phyloP scores from a whole-genome alignment of 2,888 invertebrate species.

The Aproaerema taeniolella region DNA sequence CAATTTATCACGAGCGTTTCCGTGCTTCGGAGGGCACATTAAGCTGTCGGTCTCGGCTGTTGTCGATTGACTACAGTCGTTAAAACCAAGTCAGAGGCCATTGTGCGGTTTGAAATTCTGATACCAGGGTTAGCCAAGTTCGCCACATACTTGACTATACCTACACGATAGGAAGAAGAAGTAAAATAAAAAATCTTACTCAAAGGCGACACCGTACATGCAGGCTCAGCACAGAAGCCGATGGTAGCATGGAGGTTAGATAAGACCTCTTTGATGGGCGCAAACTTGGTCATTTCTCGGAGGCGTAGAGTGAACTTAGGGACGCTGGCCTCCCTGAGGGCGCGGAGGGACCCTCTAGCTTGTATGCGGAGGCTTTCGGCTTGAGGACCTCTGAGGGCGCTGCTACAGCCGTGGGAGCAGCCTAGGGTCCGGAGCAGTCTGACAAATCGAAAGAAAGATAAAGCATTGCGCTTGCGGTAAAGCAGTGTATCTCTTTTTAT shows the following conservation, averaged over 20 bases:
- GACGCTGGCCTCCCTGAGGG: slow-evolving; percentile 81
- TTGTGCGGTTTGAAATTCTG: too few species aligned
- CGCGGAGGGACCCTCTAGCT: slow-evolving; percentile 81
- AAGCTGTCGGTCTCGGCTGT: too few species aligned
- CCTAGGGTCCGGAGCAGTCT: slow-evolving; percentile 93
- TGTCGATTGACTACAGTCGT: too few species aligned
- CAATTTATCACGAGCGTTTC: too few species aligned
- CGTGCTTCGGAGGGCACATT: too few species aligned
- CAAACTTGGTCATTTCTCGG: slow-evolving; percentile 85
- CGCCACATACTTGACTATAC: too few species aligned
- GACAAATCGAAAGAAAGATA: slow-evolving; percentile 12
- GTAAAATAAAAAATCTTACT: slow-evolving; percentile 80
- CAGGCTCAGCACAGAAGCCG: slow-evolving; percentile 96
- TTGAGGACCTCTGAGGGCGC: slow-evolving; percentile 90
- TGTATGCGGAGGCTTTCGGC: slow-evolving; percentile 94
- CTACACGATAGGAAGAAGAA: too few species aligned
- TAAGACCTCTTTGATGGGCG: slow-evolving; percentile 88
- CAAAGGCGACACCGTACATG: slow-evolving; percentile 89
- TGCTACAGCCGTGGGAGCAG: slow-evolving; percentile 93
- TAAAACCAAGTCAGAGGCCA: too few species aligned
- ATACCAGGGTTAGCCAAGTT: too few species aligned
- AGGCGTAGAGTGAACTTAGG: slow-evolving; percentile 73
- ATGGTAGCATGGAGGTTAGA: slow-evolving; percentile 97
- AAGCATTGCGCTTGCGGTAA: too few species aligned
- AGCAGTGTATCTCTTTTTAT: too few species aligned